Conservation (phyloP, 2,888 invertebrate species). For the Electrophaes corylata region DNA sequence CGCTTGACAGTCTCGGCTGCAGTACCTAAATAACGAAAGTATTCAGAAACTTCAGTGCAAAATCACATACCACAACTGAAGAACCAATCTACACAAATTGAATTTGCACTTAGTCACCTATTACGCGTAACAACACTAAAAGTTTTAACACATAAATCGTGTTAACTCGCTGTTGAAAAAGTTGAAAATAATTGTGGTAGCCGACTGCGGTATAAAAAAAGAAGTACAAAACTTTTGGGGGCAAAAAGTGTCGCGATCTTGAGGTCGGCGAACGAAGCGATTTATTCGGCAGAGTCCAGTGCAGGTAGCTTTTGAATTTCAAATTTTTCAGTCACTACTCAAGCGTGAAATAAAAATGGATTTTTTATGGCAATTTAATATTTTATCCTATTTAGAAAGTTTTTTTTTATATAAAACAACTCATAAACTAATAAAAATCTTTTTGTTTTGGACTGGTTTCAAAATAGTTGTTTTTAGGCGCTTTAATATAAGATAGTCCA, state of each 20-base stretch:
- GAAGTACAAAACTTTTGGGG: constrained; percentile 67
- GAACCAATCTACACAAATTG: constrained; percentile 23
- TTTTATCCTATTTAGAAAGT: not conserved
- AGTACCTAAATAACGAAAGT: not conserved
- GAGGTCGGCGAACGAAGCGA: constrained; percentile 68
- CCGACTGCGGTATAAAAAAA: constrained; percentile 55
- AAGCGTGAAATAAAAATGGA: constrained; percentile 64
- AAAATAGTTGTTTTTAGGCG: no score
- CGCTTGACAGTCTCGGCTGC: not conserved
- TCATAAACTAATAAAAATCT: no score
- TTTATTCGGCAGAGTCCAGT: constrained; percentile 64
- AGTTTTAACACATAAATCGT: constrained; percentile 68
- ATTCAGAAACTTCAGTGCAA: not conserved
- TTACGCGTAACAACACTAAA: constrained; percentile 51
- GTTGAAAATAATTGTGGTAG: constrained; percentile 78
- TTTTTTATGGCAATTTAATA: constrained; percentile 31
- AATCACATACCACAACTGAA: not conserved
- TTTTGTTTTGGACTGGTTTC: no score
- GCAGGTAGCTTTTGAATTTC: constrained; percentile 70
- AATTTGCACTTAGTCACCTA: constrained; percentile 33
- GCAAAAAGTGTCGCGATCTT: constrained; percentile 74
- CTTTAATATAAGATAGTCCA: no score
- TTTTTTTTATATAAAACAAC: not conserved
- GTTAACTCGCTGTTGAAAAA: constrained; percentile 70
- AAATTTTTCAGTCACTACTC: constrained; percentile 77